Base-by-base conservation (phyloP, 2,888 invertebrate species). In the Tetragnatha montana region DNA sequence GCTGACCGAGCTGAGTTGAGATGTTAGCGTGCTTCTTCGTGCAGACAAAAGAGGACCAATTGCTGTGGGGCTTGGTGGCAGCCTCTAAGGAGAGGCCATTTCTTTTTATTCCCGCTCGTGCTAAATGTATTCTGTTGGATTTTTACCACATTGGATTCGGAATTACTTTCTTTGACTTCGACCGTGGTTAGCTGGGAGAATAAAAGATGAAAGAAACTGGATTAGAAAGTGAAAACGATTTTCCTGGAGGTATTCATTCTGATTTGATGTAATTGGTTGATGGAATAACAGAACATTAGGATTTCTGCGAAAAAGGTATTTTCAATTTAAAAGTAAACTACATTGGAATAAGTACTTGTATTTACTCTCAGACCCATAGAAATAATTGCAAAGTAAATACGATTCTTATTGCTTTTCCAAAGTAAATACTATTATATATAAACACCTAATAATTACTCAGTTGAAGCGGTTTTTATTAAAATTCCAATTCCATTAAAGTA, bases 161-260 rank as follows among this genome's bases (percentile, higher is more conserved):
- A 82, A 82, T 82, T 82, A 82, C 82, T 82, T 49, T 51, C 82
- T 82, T 82, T 82, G 74, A 82, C 82, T 82, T 51, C n/a, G 60
- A 73, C 71, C 60, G 60, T 74, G 14, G 35, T 81, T 82, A 74
- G 35, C 60, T 17, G 22, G 51, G 4, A 35, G 74, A 74, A 82
- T 82, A 82, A 82, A 82, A 82, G 47, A 69, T 47, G 19, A n/a
- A 6, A n/a, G 80, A 49, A 69, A 19, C 22, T 17, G 4, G 73
- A n/a, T 21, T n/a, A n/a, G 17, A 14, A 51, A 10, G 12, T 60
- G 51, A 8, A 51, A 82, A 35, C 22, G 49, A 74, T 21, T 82
- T 82, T 74, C 19, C 22, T 12, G 35, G 19, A 21, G 50, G 14
- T 51, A 73, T 82, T 82, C 81, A 51, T 60, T 82, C 35, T 81